These are phyloP conservation scores for Tethya wilhelma DNA, from an alignment of 37 sponge, comb jelly and placozoan genomes.

Conservation along the genomic window DNA sequence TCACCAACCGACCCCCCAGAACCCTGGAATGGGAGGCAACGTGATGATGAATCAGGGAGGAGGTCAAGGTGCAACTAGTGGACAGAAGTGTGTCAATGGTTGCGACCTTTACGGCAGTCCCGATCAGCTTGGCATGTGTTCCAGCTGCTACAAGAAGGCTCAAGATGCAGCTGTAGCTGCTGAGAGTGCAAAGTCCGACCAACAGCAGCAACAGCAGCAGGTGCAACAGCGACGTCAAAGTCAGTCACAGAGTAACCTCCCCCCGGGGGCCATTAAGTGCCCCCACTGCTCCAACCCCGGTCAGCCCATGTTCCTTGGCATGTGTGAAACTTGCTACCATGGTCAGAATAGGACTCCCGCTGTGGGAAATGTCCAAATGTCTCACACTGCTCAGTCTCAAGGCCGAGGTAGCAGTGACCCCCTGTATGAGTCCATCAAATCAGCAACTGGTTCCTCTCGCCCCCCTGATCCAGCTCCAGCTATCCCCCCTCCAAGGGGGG, in stretches of 20 bases:
- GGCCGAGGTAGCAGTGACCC: neutral
- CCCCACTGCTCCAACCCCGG: constrained; percentile 56
- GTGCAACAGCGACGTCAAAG: too few relatives aligned
- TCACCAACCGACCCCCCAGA: too few relatives aligned
- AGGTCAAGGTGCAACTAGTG: too few relatives aligned
- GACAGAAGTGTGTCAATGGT: constrained; percentile 11
- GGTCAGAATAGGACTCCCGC: neutral
- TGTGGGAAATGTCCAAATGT: neutral
- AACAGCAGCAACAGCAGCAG: too few relatives aligned
- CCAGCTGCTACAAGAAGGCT: constrained; percentile 35
- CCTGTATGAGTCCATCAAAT: constrained; percentile 11
- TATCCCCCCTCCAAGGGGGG: neutral
- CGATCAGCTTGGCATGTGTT: constrained; percentile 31
- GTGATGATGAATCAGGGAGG: too few relatives aligned
- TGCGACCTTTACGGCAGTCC: constrained; percentile 52
- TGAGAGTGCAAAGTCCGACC: neutral
- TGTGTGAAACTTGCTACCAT: constrained; percentile 62
- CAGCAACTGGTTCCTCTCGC: neutral
- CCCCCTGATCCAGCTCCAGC: constrained; percentile 1
- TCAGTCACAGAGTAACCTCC: neutral
- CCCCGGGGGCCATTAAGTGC: constrained; percentile 25
- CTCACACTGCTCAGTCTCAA: neutral
- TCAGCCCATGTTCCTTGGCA: constrained; percentile 30
- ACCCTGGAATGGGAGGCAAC: too few relatives aligned
- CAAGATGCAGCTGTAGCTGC: neutral